Evolutionary conservation across 2,888 invertebrate genomes (phyloP).

Genomic region (Colletes collaris): DNA sequence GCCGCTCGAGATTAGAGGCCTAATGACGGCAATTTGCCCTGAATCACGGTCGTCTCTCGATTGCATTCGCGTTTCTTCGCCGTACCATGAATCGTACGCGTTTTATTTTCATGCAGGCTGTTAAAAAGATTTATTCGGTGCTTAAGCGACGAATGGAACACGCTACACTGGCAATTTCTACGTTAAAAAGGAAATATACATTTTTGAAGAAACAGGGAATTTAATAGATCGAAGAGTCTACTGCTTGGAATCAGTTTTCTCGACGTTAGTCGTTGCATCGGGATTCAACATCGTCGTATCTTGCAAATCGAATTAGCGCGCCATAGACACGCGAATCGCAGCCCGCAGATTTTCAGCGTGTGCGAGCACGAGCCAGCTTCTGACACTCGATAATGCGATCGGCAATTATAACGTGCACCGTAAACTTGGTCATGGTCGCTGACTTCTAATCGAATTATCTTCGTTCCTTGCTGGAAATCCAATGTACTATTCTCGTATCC

Average conservation of each 20-base stretch:
- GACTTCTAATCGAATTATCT: conserved; percentile 55
- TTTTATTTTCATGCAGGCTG: too few species aligned
- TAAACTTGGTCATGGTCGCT: conserved; percentile 52
- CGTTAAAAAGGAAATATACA: too few species aligned
- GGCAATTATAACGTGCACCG: conserved; percentile 40
- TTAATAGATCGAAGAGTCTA: too few species aligned
- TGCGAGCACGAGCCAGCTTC: conserved; percentile 5
- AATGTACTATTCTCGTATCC: conserved; percentile 18
- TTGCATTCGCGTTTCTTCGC: too few species aligned
- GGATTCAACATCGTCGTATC: background rate
- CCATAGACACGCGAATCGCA: conserved; percentile 24
- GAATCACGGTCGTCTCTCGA: too few species aligned
- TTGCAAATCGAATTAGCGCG: conserved; percentile 16
- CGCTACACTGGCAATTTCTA: too few species aligned
- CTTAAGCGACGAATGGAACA: too few species aligned
- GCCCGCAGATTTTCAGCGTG: conserved; percentile 30
- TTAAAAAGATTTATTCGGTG: too few species aligned
- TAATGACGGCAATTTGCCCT: too few species aligned
- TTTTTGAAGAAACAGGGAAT: too few species aligned
- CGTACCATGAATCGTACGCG: too few species aligned
- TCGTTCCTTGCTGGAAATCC: conserved; percentile 38
- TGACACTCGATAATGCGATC: conserved; percentile 52
- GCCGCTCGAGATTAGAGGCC: background rate
- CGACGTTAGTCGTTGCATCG: background rate
- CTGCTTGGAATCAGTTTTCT: background rate